phyloP scores from a whole-genome alignment of 2,888 invertebrate genomes.

The Ectemnius continuus region DNA sequence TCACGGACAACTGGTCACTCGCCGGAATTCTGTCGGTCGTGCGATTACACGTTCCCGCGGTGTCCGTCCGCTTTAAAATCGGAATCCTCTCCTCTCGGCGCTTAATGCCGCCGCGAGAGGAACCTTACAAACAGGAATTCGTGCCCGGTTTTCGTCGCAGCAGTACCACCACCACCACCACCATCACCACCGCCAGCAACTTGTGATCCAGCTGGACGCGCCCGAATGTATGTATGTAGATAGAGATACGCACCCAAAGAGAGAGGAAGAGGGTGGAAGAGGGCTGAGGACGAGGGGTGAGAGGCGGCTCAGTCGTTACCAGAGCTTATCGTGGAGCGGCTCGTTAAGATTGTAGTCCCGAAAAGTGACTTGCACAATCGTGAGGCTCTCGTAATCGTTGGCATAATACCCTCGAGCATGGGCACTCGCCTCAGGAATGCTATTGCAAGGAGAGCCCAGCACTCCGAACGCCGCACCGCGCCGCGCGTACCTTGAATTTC shows the following conservation, averaged over 20 bases:
- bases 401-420: neutral
- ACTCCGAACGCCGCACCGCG: no score
- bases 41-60: constrained; percentile 49
- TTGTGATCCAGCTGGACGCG: neutral
- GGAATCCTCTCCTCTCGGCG: constrained; percentile 27
- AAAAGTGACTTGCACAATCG: constrained; percentile 6
- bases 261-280: no score
- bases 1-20: constrained; percentile 64
- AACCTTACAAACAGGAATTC: constrained; percentile 34
- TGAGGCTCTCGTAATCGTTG: neutral
- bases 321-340: no score
- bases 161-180: no score
- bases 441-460: neutral
- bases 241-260: no score
- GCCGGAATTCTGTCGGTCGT: constrained; percentile 62
- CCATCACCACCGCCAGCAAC: neutral
- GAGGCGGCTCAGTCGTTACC: no score
- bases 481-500: no score
- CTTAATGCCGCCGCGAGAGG: constrained; percentile 9
- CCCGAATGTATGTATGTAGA: constrained; percentile 1
- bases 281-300: no score
- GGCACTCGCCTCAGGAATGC: neutral
- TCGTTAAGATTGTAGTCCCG: constrained; percentile 5
- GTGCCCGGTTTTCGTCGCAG: constrained; percentile 4
- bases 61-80: constrained; percentile 40